Percentiles rank a stretch among this genome's conserved stretches.
Evolutionary conservation across 2,113 vertebrate genomes (phyloP).

Genomic region (Perca fluviatilis): DNA sequence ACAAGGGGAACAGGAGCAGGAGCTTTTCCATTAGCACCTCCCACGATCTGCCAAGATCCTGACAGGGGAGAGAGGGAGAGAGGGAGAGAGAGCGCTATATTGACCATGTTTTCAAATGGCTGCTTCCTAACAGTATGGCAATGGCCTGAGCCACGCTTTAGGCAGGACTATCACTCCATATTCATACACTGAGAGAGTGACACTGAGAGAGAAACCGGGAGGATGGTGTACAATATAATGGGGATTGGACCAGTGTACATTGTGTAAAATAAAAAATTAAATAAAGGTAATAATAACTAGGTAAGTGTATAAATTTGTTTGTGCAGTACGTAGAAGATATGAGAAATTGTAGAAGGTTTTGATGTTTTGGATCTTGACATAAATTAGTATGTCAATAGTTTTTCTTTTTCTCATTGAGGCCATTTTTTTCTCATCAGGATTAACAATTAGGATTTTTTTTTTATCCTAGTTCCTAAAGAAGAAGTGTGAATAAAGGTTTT

Average conservation of each 20-base stretch:
- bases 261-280: neutral
- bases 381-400: neutral
- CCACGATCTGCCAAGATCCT: slow-evolving; percentile 94
- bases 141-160: slow-evolving; percentile 68
- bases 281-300: no score
- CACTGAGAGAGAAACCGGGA: neutral
- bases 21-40: slow-evolving; percentile 99
- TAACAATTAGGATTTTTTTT: neutral
- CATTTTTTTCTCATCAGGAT: neutral
- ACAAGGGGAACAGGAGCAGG: slow-evolving; percentile 88
- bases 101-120: slow-evolving; percentile 85
- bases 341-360: no score
- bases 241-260: neutral
- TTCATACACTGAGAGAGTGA: slow-evolving; percentile 34
- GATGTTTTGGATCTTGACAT: neutral
- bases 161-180: slow-evolving; percentile 44
- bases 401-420: neutral
- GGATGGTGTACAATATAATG: neutral
- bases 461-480: neutral
- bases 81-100: slow-evolving; percentile 20
- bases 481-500: neutral
- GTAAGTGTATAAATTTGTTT: no score
- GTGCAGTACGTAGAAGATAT: no score
- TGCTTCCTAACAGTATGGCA: slow-evolving; percentile 90
- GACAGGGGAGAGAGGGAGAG: slow-evolving; percentile 54